Percentiles rank a stretch among this genome's conserved stretches.
phyloP scores from a whole-genome alignment of 1,140 invertebrate genomes.

The Drosophila miranda region DNA sequence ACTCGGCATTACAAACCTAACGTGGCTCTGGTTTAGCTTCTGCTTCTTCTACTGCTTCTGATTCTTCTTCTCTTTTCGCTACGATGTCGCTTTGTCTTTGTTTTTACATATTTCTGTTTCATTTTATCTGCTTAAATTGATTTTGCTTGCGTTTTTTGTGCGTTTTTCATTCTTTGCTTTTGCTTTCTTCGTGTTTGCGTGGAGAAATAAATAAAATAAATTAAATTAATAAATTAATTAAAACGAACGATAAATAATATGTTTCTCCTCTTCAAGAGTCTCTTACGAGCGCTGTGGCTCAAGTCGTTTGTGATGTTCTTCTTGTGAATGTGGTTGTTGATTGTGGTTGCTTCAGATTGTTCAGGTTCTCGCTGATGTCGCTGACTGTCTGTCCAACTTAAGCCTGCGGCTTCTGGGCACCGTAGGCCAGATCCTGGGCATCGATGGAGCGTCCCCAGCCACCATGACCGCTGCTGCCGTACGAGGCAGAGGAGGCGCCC shows the following conservation, averaged over 20 bases:
- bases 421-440: conserved; percentile 89
- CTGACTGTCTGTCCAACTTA: conserved; percentile 32
- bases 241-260: conserved; percentile 80
- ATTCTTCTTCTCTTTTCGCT: conserved; percentile 30
- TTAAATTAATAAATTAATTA: conserved; percentile 82
- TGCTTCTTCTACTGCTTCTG: conserved; percentile 16
- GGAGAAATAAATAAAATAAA: conserved; percentile 80
- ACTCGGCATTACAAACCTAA: conserved; percentile 46
- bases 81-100: conserved; percentile 29
- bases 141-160: conserved; percentile 27
- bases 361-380: conserved; percentile 16
- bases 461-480: conserved; percentile 84
- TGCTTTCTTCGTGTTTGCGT: conserved; percentile 49
- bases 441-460: conserved; percentile 90
- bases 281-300: conserved; percentile 53
- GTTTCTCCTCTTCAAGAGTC: conserved; percentile 65
- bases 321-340: conserved; percentile 26
- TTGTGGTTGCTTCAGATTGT: conserved; percentile 25
- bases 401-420: conserved; percentile 86
- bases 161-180: conserved; percentile 44
- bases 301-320: conserved; percentile 55
- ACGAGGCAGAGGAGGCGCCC: conserved; percentile 83
- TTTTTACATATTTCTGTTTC: conserved; percentile 17
- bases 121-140: conserved; percentile 36
- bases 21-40: conserved; percentile 40